Evolutionary conservation across 2,113 vertebrate species (phyloP).

Genomic region (Lampris megalopsis): DNA sequence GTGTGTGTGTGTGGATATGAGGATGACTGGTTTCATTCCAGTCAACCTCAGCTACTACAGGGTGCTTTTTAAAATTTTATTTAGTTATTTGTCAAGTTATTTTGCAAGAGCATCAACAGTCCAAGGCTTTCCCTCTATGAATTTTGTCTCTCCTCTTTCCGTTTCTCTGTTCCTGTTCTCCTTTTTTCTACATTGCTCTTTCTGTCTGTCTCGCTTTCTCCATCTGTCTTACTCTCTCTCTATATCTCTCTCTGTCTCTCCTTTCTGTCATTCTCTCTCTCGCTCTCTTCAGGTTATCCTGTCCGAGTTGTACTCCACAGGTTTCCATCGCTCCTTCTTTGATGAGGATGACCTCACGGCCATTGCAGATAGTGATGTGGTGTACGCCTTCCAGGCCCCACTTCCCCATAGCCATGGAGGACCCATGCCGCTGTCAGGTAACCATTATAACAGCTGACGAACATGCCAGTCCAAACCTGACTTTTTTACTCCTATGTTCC

Average conservation of each 20-base stretch:
- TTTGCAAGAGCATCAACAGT: no score
- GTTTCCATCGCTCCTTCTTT: constrained; percentile 89
- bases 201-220: constrained; percentile 1
- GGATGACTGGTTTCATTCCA: no score
- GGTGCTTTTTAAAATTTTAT: no score
- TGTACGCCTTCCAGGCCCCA: constrained; percentile 91
- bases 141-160: background rate
- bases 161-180: background rate
- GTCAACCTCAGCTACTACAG: no score
- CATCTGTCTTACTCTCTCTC: background rate
- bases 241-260: background rate
- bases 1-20: no score
- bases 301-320: constrained; percentile 86
- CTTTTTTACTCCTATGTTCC: constrained; percentile 5
- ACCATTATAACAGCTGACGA: constrained; percentile 18
- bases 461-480: constrained; percentile 4
- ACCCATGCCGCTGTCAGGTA: constrained; percentile 83
- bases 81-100: no score
- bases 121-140: no score
- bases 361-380: constrained; percentile 84
- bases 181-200: background rate
- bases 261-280: background rate
- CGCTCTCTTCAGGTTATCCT: constrained; percentile 86
- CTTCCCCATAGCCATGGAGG: constrained; percentile 63
- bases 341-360: constrained; percentile 88